phyloP scores from a whole-genome alignment of 2,888 invertebrate genomes.

The Dioctria rufipes region DNA sequence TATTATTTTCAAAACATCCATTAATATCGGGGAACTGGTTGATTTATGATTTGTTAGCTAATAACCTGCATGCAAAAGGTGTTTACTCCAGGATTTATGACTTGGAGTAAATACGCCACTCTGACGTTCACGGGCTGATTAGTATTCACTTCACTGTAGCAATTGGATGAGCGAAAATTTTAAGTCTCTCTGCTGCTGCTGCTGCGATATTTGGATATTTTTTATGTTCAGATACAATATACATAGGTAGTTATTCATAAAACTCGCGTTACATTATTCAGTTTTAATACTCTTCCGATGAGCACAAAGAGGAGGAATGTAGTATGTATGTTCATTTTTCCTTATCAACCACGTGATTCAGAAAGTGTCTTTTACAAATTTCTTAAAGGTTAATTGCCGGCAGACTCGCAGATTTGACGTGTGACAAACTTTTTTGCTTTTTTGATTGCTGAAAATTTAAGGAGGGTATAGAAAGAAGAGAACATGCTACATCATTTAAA shows the following conservation, averaged over 20 bases:
- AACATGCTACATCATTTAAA: too few species aligned
- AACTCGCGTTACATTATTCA: constrained; percentile 21
- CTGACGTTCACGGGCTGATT: constrained; percentile 22
- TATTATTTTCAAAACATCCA: constrained; percentile 47
- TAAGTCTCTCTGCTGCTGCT: constrained; percentile 12
- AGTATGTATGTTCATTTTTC: too few species aligned
- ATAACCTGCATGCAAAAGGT: constrained; percentile 32
- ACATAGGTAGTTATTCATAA: too few species aligned
- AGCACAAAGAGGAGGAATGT: background rate
- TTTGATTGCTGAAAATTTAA: too few species aligned
- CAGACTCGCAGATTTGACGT: too few species aligned
- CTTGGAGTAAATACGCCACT: constrained; percentile 28
- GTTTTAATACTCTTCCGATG: background rate
- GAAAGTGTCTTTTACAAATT: too few species aligned
- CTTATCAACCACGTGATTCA: too few species aligned
- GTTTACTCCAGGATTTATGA: constrained; percentile 45
- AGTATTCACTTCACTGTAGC: constrained; percentile 14
- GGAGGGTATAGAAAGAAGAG: too few species aligned
- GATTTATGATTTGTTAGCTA: constrained; percentile 50
- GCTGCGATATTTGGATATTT: constrained; percentile 38
- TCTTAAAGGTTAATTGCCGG: too few species aligned
- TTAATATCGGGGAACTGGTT: constrained; percentile 13
- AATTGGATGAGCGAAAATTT: constrained; percentile 37
- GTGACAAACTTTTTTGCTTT: too few species aligned
- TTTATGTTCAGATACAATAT: constrained; percentile 23